Conservation (phyloP, 2,888 invertebrate genomes). For the Orthosia cruda region DNA sequence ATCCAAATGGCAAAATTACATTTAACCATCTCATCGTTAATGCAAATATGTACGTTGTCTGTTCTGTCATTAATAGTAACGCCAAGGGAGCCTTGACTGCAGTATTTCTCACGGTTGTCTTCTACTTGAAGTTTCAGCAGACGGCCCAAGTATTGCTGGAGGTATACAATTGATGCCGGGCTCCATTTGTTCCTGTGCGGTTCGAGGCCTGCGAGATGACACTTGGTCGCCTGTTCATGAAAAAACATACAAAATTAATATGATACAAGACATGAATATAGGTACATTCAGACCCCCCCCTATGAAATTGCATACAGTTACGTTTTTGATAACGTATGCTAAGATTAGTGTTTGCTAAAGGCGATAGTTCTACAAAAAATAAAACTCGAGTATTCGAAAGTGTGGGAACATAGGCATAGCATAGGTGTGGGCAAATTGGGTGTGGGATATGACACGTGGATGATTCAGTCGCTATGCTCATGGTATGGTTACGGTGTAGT, state of each 20-base stretch:
- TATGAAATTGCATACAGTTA: too few species aligned
- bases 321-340: too few species aligned
- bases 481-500: too few species aligned
- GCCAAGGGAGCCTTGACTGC: slow-evolving; percentile 77
- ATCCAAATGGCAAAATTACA: slow-evolving; percentile 84
- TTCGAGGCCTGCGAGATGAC: slow-evolving; percentile 86
- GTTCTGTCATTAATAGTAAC: slow-evolving; percentile 80
- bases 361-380: too few species aligned
- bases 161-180: slow-evolving; percentile 78
- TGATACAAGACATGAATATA: too few species aligned
- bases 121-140: slow-evolving; percentile 82
- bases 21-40: slow-evolving; percentile 86
- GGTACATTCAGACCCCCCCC: too few species aligned
- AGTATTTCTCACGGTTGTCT: slow-evolving; percentile 71
- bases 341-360: too few species aligned
- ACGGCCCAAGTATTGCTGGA: slow-evolving; percentile 75
- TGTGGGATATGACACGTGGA: too few species aligned
- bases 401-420: too few species aligned
- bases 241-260: slow-evolving; percentile 2
- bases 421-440: too few species aligned
- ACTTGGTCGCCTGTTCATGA: slow-evolving; percentile 82
- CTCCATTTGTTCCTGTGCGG: slow-evolving; percentile 86
- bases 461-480: too few species aligned
- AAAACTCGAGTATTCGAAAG: too few species aligned
- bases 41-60: slow-evolving; percentile 78